A percentile compares a stretch with the other conserved stretches of the same genome.
These are phyloP conservation scores for Lordiphosa fenestrarum DNA, from an alignment of 2,888 invertebrate species.

Conservation along the genomic window DNA sequence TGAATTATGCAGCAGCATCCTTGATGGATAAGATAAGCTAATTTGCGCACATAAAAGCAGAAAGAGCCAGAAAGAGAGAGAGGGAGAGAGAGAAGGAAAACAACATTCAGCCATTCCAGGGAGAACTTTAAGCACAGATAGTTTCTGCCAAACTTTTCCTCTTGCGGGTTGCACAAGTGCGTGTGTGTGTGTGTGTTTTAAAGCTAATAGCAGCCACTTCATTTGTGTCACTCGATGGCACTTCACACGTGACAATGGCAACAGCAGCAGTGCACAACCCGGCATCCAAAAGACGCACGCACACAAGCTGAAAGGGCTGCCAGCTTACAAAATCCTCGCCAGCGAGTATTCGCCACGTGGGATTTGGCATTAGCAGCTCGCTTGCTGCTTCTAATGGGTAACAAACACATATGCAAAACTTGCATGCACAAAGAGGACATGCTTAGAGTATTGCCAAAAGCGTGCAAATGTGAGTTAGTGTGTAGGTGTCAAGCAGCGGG, in stretches of 20 bases:
- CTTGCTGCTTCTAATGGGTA: conserved; percentile 30
- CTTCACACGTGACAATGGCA: conserved; percentile 74
- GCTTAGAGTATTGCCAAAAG: no score
- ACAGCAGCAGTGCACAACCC: conserved; percentile 34
- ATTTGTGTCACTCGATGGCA: conserved; percentile 70
- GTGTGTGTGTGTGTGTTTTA: conserved; percentile 39
- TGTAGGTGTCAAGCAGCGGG: no score
- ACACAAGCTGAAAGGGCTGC: conserved; percentile 24
- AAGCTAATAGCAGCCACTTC: conserved; percentile 73
- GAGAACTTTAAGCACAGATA: conserved; percentile 43
- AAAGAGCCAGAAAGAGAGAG: conserved; percentile 10
- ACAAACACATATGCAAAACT: conserved; percentile 46
- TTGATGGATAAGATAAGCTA: conserved; percentile 73
- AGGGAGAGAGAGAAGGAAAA: background rate
- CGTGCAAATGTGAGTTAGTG: no score
- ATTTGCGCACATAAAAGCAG: conserved; percentile 64
- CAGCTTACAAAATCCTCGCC: conserved; percentile 58
- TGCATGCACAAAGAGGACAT: no score
- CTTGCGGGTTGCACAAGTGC: conserved; percentile 28
- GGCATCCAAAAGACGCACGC: conserved; percentile 36
- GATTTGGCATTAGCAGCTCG: conserved; percentile 63
- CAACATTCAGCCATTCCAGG: conserved; percentile 1
- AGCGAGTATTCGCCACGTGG: conserved; percentile 33
- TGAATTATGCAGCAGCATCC: conserved; percentile 72
- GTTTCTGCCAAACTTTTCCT: conserved; percentile 44